phyloP scores from a whole-genome alignment of 2,888 invertebrate species.

The Synanthedon vespiformis region DNA sequence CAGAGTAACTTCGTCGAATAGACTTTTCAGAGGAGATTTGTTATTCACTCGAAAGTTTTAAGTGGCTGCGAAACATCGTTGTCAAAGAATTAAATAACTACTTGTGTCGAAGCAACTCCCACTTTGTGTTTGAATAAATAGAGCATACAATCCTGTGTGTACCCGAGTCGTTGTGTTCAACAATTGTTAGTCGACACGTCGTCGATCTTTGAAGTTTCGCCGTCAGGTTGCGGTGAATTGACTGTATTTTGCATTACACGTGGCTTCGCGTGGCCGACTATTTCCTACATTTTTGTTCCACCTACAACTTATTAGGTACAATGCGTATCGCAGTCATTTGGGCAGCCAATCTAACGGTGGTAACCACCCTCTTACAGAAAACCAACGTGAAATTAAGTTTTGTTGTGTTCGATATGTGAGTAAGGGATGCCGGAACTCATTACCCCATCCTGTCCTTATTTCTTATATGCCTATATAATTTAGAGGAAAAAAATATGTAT shows the following conservation, averaged over 20 bases:
- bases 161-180: constrained; percentile 19
- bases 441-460: no score
- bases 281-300: constrained; percentile 11
- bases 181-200: constrained; percentile 43
- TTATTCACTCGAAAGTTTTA: constrained; percentile 68
- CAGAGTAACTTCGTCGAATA: constrained; percentile 56
- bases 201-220: constrained; percentile 39
- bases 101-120: constrained; percentile 19
- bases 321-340: no score
- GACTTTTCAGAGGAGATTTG: constrained; percentile 64
- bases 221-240: constrained; percentile 42
- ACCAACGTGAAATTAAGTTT: no score
- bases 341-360: no score
- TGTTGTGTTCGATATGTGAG: no score
- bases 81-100: constrained; percentile 58
- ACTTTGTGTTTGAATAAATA: constrained; percentile 23
- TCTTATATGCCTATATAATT: no score
- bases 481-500: no score
- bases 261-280: no score
- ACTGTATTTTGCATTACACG: constrained; percentile 30
- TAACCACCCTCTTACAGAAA: no score
- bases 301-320: background rate
- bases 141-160: constrained; percentile 29
- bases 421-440: no score
- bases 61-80: constrained; percentile 66